phyloP scores from a whole-genome alignment of 2,113 vertebrate species.

The Castor canadensis region DNA sequence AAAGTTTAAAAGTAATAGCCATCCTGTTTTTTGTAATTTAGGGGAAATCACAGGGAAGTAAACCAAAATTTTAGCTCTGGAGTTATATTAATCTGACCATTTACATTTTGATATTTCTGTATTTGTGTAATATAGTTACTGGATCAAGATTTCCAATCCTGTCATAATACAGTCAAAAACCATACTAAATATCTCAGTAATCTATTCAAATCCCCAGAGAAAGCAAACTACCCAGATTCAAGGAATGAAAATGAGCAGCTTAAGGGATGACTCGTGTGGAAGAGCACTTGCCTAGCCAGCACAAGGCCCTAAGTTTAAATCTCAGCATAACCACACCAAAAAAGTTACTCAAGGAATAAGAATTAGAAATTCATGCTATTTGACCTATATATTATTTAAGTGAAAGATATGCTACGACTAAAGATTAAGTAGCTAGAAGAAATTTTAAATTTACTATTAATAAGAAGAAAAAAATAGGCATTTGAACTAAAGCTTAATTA shows the following conservation, averaged over 20 bases:
- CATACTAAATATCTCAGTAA: not conserved
- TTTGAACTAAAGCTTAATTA: slow-evolving; percentile 33
- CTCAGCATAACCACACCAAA: too few relatives aligned
- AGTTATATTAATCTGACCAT: not conserved
- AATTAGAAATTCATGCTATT: not conserved
- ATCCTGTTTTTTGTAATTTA: not conserved
- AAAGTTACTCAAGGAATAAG: too few relatives aligned
- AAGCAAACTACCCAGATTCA: not conserved
- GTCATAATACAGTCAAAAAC: not conserved
- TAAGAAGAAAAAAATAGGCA: not conserved
- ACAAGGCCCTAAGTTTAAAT: too few relatives aligned
- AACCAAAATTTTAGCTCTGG: not conserved
- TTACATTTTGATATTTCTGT: not conserved
- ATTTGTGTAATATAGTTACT: not conserved
- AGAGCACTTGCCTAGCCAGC: too few relatives aligned
- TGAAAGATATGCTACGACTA: not conserved
- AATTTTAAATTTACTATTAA: not conserved
- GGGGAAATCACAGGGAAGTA: not conserved
- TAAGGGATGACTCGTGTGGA: too few relatives aligned
- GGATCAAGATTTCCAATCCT: not conserved
- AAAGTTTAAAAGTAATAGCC: not conserved
- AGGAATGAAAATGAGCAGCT: too few relatives aligned
- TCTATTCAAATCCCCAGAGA: not conserved
- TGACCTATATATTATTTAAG: not conserved
- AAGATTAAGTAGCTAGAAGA: not conserved